These are phyloP conservation scores for Drosophila malerkotliana DNA, from an alignment of 1,140 invertebrate species.

Conservation along the genomic window DNA sequence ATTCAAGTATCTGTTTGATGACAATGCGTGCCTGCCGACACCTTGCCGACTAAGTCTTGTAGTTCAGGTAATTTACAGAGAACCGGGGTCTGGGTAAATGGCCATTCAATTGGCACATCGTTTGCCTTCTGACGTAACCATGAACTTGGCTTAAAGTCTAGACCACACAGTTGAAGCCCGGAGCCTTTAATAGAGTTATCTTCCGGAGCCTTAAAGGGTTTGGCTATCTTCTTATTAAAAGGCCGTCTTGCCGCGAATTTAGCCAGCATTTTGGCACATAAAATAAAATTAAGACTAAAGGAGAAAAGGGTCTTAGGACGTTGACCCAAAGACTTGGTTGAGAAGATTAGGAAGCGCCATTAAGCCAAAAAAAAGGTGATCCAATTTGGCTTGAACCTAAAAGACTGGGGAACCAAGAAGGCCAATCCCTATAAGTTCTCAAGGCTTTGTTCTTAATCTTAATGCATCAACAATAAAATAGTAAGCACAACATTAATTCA, in stretches of 20 bases:
- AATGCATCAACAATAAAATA: not conserved
- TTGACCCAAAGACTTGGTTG: constrained; percentile 35
- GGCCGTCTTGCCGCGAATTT: constrained; percentile 41
- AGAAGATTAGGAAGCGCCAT: constrained; percentile 56
- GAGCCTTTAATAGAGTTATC: constrained; percentile 72
- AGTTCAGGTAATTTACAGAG: constrained; percentile 61
- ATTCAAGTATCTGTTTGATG: constrained; percentile 66
- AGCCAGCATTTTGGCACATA: constrained; percentile 45
- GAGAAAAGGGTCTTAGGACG: constrained; percentile 33
- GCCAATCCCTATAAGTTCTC: too few relatives aligned
- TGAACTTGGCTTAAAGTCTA: constrained; percentile 43
- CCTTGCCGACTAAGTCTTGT: constrained; percentile 55
- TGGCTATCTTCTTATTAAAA: constrained; percentile 75
- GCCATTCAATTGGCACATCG: constrained; percentile 70
- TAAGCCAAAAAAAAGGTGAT: not conserved
- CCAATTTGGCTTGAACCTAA: not conserved
- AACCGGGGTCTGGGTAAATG: constrained; percentile 19
- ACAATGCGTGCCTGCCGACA: constrained; percentile 75
- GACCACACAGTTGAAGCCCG: constrained; percentile 15
- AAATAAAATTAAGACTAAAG: constrained; percentile 50
- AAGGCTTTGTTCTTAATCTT: too few relatives aligned
- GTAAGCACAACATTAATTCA: too few relatives aligned
- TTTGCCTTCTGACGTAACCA: constrained; percentile 59
- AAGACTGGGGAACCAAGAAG: not conserved
- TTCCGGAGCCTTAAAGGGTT: constrained; percentile 58